A percentile compares a stretch with the other conserved stretches of the same genome.
These are phyloP conservation scores for Uromys caudimaculatus DNA, from an alignment of 2,797 vertebrate species.

Conservation along the genomic window DNA sequence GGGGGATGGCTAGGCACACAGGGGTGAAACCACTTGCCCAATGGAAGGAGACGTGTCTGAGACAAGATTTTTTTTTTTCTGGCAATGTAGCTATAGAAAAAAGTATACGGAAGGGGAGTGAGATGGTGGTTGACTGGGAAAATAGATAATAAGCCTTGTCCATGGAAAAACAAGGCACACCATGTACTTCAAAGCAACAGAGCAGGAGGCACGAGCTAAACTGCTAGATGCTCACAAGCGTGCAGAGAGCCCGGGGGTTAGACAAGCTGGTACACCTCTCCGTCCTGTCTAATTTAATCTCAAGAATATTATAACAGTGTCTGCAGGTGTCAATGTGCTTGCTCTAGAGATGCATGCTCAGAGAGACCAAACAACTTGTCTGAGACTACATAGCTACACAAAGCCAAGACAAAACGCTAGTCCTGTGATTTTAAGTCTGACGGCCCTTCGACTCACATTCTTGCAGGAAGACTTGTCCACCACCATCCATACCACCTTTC, in stretches of 20 bases:
- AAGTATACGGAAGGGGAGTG: background rate
- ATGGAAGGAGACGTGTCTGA: accelerated
- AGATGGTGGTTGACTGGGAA: background rate
- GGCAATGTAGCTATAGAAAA: background rate
- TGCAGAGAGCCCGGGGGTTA: background rate
- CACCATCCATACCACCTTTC: background rate
- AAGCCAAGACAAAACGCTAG: background rate
- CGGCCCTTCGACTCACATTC: background rate
- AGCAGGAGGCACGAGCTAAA: background rate
- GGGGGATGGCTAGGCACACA: background rate
- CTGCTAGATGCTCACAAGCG: background rate
- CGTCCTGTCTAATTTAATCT: background rate
- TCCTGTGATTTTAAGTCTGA: background rate
- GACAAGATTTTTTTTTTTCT: background rate
- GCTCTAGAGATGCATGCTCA: background rate
- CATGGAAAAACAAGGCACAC: background rate
- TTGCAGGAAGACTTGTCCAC: background rate
- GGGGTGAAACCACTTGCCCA: accelerated
- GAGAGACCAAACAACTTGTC: background rate
- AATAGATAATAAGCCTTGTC: background rate
- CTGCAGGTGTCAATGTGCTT: background rate
- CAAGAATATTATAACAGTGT: background rate
- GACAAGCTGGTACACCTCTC: background rate
- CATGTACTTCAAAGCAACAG: background rate
- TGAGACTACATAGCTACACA: background rate